Percentiles rank a stretch among this genome's conserved stretches.
These are phyloP conservation scores for Lepilemur ruficaudatus DNA, from an alignment of 2,797 vertebrate species.

Conservation along the genomic window DNA sequence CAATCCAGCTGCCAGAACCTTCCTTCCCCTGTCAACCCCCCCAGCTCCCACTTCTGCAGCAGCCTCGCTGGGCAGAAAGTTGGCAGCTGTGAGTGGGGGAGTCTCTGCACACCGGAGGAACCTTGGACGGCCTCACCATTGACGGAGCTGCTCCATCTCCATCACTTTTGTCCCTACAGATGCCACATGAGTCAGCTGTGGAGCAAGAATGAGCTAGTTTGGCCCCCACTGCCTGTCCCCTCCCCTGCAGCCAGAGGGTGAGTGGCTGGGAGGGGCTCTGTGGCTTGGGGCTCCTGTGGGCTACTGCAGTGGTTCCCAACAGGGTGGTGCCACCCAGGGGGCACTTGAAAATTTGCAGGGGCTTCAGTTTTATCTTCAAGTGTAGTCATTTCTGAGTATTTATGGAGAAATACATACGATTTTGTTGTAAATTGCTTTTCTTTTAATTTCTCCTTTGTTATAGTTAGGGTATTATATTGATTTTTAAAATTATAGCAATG, in stretches of 20 bases:
- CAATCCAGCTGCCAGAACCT: neutral
- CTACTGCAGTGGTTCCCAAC: neutral
- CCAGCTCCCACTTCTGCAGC: neutral
- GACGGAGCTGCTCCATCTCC: neutral
- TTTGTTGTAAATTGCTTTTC: neutral
- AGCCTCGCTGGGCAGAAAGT: neutral
- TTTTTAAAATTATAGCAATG: slow-evolving; percentile 8
- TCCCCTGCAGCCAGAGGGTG: slow-evolving; percentile 52
- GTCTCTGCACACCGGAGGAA: neutral
- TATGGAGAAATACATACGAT: neutral
- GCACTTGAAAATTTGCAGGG: neutral
- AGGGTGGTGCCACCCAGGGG: neutral
- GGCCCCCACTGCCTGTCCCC: neutral
- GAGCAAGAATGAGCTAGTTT: slow-evolving; percentile 69
- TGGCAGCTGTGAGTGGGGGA: neutral
- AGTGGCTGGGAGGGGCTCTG: neutral
- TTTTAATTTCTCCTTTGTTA: neutral
- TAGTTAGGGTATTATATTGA: neutral
- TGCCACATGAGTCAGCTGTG: slow-evolving; percentile 86
- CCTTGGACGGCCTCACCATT: neutral
- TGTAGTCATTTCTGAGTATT: neutral
- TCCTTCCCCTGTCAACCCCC: neutral
- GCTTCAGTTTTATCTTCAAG: neutral
- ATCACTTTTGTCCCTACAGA: slow-evolving; percentile 77
- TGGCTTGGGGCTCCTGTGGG: neutral